Evolutionary conservation across 2,888 invertebrate species (phyloP).

Genomic region (Thelaira solivaga): DNA sequence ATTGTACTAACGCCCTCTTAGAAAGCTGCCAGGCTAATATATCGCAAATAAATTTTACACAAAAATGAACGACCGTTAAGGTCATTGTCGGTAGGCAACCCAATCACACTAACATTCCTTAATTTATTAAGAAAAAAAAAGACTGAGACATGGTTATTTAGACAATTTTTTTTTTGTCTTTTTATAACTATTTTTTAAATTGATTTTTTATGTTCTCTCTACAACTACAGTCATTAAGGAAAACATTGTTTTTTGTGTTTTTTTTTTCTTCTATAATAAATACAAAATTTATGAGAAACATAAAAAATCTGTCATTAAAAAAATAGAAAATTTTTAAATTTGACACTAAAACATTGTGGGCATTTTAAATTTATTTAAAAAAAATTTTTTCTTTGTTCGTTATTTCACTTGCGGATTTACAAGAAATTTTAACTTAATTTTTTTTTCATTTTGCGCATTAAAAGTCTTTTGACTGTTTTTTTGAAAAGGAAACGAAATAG

Average conservation of each 20-base stretch:
- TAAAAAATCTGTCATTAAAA: slow-evolving; percentile 16
- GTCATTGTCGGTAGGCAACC: no score
- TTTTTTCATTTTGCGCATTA: no score
- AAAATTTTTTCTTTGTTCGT: no score
- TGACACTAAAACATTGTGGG: not conserved
- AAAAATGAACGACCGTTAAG: no score
- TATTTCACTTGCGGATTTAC: no score
- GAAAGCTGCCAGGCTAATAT: no score
- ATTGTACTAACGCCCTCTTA: no score
- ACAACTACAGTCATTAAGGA: not conserved
- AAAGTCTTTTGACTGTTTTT: not conserved
- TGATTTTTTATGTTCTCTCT: slow-evolving; percentile 25
- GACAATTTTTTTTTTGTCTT: no score
- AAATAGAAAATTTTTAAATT: not conserved
- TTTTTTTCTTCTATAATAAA: not conserved
- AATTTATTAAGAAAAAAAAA: not conserved
- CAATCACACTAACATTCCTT: not conserved
- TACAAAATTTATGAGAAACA: slow-evolving; percentile 24
- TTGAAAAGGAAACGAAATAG: not conserved
- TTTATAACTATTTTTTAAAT: slow-evolving; percentile 26
- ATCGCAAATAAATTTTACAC: no score
- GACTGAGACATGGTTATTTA: no score
- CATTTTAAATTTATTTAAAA: not conserved
- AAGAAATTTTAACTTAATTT: no score
- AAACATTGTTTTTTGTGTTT: not conserved